Base-by-base conservation (phyloP, 2,888 invertebrate genomes). In the Calephelis perditalis region DNA sequence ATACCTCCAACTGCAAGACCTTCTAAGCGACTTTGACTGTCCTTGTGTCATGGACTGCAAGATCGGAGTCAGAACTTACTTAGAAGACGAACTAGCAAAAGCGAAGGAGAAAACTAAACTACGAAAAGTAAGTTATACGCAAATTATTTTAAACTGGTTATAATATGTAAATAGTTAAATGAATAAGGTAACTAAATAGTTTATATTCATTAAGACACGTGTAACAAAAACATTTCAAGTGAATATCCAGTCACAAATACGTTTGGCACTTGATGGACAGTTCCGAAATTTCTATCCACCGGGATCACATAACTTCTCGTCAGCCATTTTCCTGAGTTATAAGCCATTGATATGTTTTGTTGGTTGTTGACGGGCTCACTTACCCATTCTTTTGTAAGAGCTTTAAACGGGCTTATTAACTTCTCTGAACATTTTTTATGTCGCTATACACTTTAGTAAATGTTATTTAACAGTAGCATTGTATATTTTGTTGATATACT, bases 41-140 rank as follows among this genome's bases (percentile, higher is more conserved):
- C 98, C 98, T 0, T 98, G 97, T 78, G 98, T 98, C 3, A 98
- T 98, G 98, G 98, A 98, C 88, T 97, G 98, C 84, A 98, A 98
- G 88, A 95, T 98, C 70, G 98, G 98, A 44, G 96, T 98, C 43
- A 92, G 98, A 72, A 98, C 98, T 0, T 99, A 98, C 81, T 89
- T 98, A 65, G 98, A 98, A 81, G 97, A 98, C 73, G 98, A 99
- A 82, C 91, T 98, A 8, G 96, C 96, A 26, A 98, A 98, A 83
- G 98, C 98, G 9, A 96, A 98, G 79, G 97, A 98, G 79, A 97
- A 98, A 84, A 98, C 98, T 26, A 97, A 97, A 80, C 84, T 97
- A 67, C 92, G 96, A 87, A 96, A 97, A 92, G 96, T 96, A 79
- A 84, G 86, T 83, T 26, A 7, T 40, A 4, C 8, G 8, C 8